These are phyloP conservation scores for Nylanderia fulva DNA, from an alignment of 1,140 invertebrate genomes.

Conservation along the genomic window DNA sequence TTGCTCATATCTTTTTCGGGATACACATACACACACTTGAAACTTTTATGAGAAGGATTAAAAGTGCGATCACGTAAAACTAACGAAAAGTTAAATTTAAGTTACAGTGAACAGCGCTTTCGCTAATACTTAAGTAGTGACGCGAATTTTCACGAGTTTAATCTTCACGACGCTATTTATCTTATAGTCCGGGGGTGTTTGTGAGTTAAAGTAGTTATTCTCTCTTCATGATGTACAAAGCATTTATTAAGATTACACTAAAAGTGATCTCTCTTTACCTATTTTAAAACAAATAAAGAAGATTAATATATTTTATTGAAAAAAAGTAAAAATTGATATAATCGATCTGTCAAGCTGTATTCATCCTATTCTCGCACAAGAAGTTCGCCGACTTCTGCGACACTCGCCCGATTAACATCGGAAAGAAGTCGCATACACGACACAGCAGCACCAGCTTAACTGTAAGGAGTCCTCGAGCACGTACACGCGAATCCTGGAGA, in stretches of 20 bases:
- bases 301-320: neutral
- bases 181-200: neutral
- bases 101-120: neutral
- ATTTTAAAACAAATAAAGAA: neutral
- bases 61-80: neutral
- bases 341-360: no score
- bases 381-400: conserved; percentile 9
- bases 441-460: conserved; percentile 7
- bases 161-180: conserved; percentile 6
- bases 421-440: conserved; percentile 7
- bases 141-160: conserved; percentile 19
- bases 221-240: neutral
- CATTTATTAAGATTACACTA: neutral
- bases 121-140: neutral
- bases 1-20: neutral
- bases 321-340: neutral
- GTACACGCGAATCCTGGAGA: conserved; percentile 61
- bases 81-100: neutral
- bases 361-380: neutral
- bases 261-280: neutral
- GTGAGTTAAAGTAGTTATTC: neutral
- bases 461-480: conserved; percentile 46
- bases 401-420: conserved; percentile 34
- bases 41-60: neutral
- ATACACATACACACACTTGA: neutral